A percentile compares a stretch with the other conserved stretches of the same genome.
Evolutionary conservation across 2,113 vertebrate species (phyloP).

Genomic region (Hemicordylus capensis): DNA sequence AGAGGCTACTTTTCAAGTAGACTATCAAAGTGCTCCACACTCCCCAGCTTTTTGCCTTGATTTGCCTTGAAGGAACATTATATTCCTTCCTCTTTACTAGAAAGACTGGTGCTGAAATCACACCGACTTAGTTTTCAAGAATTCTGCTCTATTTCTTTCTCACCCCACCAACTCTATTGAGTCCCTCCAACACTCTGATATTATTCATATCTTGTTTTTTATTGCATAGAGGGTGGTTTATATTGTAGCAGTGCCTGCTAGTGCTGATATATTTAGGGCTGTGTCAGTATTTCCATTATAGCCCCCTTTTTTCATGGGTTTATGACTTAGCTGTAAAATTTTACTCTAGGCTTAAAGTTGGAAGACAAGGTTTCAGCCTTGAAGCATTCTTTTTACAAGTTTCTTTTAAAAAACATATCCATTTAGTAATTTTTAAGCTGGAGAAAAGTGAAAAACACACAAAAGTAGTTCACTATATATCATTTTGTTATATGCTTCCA

Average conservation of each 20-base stretch:
- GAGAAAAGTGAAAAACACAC: background rate
- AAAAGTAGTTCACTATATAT: background rate
- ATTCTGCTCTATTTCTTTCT: background rate
- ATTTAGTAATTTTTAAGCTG: background rate
- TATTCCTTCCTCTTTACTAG: background rate
- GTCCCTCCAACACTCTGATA: background rate
- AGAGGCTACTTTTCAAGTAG: rapidly evolving
- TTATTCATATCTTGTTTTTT: background rate
- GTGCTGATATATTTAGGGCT: constrained; percentile 8
- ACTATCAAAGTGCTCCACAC: background rate
- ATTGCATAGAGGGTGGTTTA: background rate
- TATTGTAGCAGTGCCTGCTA: background rate
- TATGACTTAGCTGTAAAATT: constrained; percentile 36
- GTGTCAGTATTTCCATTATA: constrained; percentile 25
- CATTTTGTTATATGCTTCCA: background rate
- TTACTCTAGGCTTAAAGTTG: background rate
- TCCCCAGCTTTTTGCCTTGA: background rate
- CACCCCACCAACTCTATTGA: background rate
- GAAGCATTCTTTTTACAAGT: background rate
- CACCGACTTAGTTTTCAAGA: background rate
- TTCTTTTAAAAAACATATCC: rapidly evolving
- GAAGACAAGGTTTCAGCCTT: constrained; percentile 7
- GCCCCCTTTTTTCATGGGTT: background rate
- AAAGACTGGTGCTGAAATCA: background rate
- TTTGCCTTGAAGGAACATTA: background rate